phyloP scores from a whole-genome alignment of 1,140 invertebrate genomes.

The Polypedilum pembai region DNA sequence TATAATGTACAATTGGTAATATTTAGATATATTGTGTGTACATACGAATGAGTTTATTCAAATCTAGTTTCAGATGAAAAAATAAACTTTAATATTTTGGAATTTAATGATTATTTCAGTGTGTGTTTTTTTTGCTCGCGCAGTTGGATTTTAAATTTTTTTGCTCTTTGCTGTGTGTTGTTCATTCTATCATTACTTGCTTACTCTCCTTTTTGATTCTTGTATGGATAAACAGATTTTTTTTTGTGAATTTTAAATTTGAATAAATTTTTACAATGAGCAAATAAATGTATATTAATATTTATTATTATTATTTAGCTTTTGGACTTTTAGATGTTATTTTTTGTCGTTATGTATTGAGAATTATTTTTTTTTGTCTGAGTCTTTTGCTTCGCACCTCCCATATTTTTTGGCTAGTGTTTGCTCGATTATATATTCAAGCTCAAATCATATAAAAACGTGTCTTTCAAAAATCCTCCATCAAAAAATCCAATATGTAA shows the following conservation, averaged over 20 bases:
- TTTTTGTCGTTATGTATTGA: neutral
- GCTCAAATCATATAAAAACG: neutral
- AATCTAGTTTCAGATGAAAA: neutral
- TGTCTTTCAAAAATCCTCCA: conserved; percentile 20
- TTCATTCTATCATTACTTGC: neutral
- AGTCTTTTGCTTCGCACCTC: conserved; percentile 17
- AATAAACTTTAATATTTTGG: conserved; percentile 12
- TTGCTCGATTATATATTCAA: conserved; percentile 18
- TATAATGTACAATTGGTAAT: neutral
- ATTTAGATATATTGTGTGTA: neutral
- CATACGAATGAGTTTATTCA: neutral
- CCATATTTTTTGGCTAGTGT: conserved; percentile 15
- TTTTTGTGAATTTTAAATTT: conserved; percentile 24
- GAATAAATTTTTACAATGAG: conserved; percentile 14
- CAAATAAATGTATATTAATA: conserved; percentile 6
- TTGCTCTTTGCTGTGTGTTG: neutral
- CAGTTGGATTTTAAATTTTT: conserved; percentile 6
- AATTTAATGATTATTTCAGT: conserved; percentile 10
- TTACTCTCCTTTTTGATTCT: neutral
- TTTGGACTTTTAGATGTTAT: conserved; percentile 7
- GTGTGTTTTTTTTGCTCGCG: neutral
- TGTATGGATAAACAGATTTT: conserved; percentile 19
- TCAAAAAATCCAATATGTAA: conserved; percentile 28
- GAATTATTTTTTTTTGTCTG: neutral
- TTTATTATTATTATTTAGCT: neutral